Evolutionary conservation across 1,140 invertebrate species (phyloP).

Genomic region (Megalopta genalis): DNA sequence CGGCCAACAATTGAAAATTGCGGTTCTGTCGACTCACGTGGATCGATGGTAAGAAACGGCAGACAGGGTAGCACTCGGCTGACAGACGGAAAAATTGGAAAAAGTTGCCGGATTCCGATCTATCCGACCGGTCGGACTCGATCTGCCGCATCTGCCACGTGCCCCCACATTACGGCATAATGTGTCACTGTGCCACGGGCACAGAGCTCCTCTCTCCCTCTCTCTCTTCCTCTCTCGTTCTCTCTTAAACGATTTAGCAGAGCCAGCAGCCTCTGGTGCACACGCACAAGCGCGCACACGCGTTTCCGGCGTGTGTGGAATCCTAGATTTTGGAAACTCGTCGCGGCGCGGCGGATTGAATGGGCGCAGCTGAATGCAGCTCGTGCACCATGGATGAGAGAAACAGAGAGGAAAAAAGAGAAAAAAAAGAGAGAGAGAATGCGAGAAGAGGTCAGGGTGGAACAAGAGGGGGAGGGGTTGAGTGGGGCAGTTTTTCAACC

Average conservation of each 20-base stretch:
- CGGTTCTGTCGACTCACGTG: slow-evolving; percentile 15
- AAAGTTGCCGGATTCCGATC: slow-evolving; percentile 50
- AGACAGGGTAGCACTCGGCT: neutral
- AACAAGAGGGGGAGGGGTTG: neutral
- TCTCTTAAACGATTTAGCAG: slow-evolving; percentile 57
- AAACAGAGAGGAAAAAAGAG: slow-evolving; percentile 6
- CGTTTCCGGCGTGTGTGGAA: slow-evolving; percentile 63
- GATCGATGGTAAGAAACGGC: neutral
- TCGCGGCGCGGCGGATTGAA: slow-evolving; percentile 53
- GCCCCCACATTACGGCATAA: slow-evolving; percentile 77
- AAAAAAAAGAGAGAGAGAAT: slow-evolving; percentile 16
- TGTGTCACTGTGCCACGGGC: slow-evolving; percentile 77
- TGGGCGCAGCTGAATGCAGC: slow-evolving; percentile 74
- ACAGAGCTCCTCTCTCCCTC: slow-evolving; percentile 15
- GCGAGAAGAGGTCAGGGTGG: neutral
- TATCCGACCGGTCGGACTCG: slow-evolving; percentile 50
- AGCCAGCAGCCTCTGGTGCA: slow-evolving; percentile 50
- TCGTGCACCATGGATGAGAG: slow-evolving; percentile 47
- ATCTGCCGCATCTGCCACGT: slow-evolving; percentile 76
- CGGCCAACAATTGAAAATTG: too few species aligned
- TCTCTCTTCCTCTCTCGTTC: slow-evolving; percentile 53
- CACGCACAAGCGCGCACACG: slow-evolving; percentile 38
- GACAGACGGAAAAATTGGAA: slow-evolving; percentile 10
- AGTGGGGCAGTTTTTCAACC: neutral
- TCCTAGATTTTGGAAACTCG: slow-evolving; percentile 76